These are phyloP conservation scores for Desoria tigrina DNA, from an alignment of 2,888 invertebrate species.

Conservation along the genomic window DNA sequence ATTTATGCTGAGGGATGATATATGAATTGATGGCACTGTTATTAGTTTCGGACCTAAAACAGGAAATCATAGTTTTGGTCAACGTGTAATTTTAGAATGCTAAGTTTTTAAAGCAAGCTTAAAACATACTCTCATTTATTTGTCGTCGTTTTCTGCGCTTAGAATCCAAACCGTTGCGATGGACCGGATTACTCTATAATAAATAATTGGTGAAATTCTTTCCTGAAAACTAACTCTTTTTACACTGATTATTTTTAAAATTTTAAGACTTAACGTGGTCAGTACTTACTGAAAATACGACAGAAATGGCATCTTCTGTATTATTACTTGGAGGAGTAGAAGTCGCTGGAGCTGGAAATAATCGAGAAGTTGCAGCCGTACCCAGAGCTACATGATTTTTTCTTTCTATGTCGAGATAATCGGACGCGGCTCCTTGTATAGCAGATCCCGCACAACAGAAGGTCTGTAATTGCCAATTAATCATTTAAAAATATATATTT, in stretches of 20 bases:
- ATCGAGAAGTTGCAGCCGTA: conserved; percentile 2
- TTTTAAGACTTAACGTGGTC: neutral
- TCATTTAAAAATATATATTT: neutral
- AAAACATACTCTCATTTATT: conserved; percentile 46
- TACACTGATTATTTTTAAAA: too few species aligned
- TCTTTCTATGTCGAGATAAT: conserved; percentile 49
- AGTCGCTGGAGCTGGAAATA: neutral
- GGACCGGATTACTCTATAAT: conserved; percentile 41
- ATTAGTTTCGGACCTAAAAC: conserved; percentile 57
- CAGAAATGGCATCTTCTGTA: conserved; percentile 45
- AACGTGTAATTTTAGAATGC: neutral
- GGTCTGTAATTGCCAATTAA: conserved; percentile 32
- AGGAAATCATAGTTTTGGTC: conserved; percentile 28
- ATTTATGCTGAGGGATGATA: conserved; percentile 62
- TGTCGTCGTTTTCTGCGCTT: conserved; percentile 48
- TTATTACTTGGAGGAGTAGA: conserved; percentile 24
- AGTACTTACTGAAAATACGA: conserved; percentile 7
- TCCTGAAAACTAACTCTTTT: too few species aligned
- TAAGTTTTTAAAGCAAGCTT: neutral
- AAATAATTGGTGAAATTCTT: too few species aligned
- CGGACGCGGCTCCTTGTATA: conserved; percentile 38
- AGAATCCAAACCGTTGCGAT: conserved; percentile 50
- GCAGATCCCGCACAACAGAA: conserved; percentile 49
- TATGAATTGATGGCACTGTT: conserved; percentile 53
- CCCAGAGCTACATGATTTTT: conserved; percentile 42